Conservation (phyloP, 2,113 vertebrate species). For the Leptobrachium leishanense region DNA sequence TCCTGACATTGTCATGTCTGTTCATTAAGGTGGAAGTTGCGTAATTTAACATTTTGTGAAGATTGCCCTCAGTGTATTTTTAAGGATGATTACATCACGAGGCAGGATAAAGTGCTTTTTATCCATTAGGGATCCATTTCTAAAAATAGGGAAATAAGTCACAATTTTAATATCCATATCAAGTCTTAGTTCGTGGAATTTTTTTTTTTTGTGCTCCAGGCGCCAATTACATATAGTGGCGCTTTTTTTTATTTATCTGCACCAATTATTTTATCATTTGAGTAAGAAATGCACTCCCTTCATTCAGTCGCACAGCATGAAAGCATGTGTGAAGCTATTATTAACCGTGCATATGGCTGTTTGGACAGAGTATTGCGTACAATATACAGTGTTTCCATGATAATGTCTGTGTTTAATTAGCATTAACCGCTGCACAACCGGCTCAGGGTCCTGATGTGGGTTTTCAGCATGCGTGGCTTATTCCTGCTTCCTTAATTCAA, state of each 20-base stretch:
- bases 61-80: too few species aligned
- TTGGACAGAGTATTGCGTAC: neutral
- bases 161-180: conserved; percentile 17
- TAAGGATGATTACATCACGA: too few species aligned
- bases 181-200: conserved; percentile 6
- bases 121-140: too few species aligned
- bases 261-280: conserved; percentile 41
- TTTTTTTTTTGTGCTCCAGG: conserved; percentile 24
- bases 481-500: neutral
- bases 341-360: neutral
- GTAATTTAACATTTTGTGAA: too few species aligned
- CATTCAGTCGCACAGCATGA: conserved; percentile 15
- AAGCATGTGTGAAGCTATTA: neutral
- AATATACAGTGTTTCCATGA: neutral
- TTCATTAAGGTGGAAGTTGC: too few species aligned
- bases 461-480: neutral
- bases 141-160: neutral
- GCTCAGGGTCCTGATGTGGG: neutral
- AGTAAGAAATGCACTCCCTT: conserved; percentile 20
- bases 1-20: too few species aligned
- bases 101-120: too few species aligned
- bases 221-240: conserved; percentile 27
- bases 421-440: neutral
- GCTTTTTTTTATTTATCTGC: conserved; percentile 11
- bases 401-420: neutral